Evolutionary conservation across 2,113 vertebrate genomes (phyloP), one percentile per base, ranked within the genome.

Genomic region (Sciurus niger): DNA sequence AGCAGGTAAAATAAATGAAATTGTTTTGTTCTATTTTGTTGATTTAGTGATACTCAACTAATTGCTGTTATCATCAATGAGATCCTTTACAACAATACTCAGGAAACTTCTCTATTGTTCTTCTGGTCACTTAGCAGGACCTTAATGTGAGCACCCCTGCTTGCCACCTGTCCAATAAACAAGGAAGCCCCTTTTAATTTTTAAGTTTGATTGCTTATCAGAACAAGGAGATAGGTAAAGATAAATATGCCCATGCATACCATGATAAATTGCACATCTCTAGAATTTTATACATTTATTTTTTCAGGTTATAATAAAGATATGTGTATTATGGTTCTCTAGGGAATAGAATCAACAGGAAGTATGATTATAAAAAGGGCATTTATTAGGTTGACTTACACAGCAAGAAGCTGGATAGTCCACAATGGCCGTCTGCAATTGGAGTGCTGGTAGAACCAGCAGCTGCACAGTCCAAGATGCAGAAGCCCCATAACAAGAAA

Each of bases 241-340:
- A 80, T 70, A 68, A 93, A 67, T 78, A 78, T 65, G 32, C 4
- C 1, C 4, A 60, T 37, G 43, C 53, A 89, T 84, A n/a, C 6
- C 9, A 51, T 22, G 2, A 60, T 82, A 51, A 63, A 51, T 55
- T 43, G 77, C 48, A 76, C 9, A 6, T 43, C 28, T 65, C 51
- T 73, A 78, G 84, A 89, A 92, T 60, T 85, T 93, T 86, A 92
- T 4, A 32, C 25, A 28, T 65, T 25, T 20, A 28, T 89, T 87
- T 74, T 96, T 77, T 74, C 4, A 34, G 37, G 24, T 90, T 86
- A 90, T 83, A 94, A 76, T 78, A 67, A 73, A 70, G 76, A 73
- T 8, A 25, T 32, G 9, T 48, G 46, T 9, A 48, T 48, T 48
- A 48, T 1, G 46, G 46, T 48, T 48, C 46, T 48, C 46, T 48